These are phyloP conservation scores for Ricordea florida DNA, from an alignment of 92 coral and sea anemone genomes.

Conservation along the genomic window DNA sequence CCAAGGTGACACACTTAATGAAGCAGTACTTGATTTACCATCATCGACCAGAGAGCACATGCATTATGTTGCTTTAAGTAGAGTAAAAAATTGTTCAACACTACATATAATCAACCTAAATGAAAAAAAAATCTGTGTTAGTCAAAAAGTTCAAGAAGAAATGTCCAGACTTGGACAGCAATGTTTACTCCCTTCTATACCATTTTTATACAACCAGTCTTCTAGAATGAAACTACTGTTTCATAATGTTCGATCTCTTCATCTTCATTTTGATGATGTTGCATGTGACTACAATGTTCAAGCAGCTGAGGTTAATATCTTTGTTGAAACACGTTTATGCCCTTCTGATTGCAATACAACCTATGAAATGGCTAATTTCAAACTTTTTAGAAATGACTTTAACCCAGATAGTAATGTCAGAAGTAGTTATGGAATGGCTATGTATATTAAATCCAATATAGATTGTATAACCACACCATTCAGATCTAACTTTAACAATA, in stretches of 20 bases:
- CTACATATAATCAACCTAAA: slow-evolving; percentile 25
- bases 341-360: background rate
- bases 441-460: no score
- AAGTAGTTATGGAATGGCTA: background rate
- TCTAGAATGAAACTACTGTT: background rate
- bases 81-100: background rate
- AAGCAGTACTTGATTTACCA: no score
- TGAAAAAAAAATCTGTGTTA: slow-evolving; percentile 19
- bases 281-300: background rate
- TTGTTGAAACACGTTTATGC: background rate
- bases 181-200: background rate
- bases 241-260: background rate
- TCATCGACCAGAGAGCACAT: slow-evolving; percentile 65
- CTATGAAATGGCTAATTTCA: background rate
- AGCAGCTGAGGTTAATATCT: background rate
- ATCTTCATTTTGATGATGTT: background rate
- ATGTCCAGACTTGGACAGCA: slow-evolving; percentile 1
- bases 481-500: background rate
- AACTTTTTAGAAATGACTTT: background rate
- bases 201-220: background rate
- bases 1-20: no score
- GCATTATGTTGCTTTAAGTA: slow-evolving; percentile 20
- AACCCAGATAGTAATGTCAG: background rate
- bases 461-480: background rate
- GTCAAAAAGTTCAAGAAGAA: slow-evolving; percentile 29